Evolutionary conservation across 2,113 vertebrate genomes (phyloP).

Genomic region (Passer domesticus): DNA sequence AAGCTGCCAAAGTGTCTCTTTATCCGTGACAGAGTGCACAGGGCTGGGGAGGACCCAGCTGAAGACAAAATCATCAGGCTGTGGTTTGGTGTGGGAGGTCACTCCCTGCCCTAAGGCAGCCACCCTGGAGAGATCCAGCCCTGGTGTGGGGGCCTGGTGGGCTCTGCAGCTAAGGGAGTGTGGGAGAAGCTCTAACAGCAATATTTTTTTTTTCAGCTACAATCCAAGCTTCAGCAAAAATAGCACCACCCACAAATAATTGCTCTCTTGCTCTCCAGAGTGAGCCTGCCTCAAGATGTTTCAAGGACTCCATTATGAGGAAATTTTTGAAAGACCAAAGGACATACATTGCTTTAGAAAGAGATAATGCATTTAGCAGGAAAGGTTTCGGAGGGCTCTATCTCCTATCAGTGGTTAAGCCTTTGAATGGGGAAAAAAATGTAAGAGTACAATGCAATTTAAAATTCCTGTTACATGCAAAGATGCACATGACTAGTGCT

Average conservation of each 20-base stretch:
- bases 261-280: conserved; percentile 37
- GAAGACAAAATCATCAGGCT: neutral
- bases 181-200: neutral
- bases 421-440: conserved; percentile 34
- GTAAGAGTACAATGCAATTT: conserved; percentile 35
- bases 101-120: neutral
- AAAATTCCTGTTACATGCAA: conserved; percentile 51
- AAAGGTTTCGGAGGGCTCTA: neutral
- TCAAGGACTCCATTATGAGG: conserved; percentile 44
- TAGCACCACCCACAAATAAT: conserved; percentile 44
- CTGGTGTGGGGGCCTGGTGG: neutral
- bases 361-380: conserved; percentile 12
- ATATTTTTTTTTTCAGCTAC: neutral
- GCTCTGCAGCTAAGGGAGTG: neutral
- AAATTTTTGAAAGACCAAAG: conserved; percentile 44
- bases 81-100: neutral
- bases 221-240: conserved; percentile 30
- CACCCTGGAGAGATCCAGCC: neutral
- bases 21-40: neutral
- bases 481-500: conserved; percentile 46
- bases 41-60: neutral
- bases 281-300: conserved; percentile 41
- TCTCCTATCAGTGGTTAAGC: conserved; percentile 45
- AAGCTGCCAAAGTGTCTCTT: neutral
- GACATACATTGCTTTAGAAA: conserved; percentile 57